phyloP scores from a whole-genome alignment of 1,140 invertebrate species.

The Lysiphlebus fabarum region DNA sequence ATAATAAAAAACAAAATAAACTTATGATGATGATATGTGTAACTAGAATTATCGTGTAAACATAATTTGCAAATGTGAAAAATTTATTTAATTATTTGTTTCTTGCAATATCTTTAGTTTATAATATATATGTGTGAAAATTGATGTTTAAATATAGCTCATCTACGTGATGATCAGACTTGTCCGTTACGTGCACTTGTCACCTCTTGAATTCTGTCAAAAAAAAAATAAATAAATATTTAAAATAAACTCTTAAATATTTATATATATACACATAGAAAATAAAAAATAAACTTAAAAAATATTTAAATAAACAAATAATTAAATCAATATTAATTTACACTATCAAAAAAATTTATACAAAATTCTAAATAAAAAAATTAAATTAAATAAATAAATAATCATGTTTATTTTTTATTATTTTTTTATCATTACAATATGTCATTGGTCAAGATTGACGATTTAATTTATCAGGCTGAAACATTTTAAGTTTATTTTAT shows the following conservation, averaged over 20 bases:
- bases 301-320: not conserved
- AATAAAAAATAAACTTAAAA: not conserved
- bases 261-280: conserved; percentile 1
- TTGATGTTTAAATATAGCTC: conserved; percentile 23
- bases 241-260: not conserved
- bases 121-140: conserved; percentile 23
- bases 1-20: too few relatives aligned
- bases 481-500: conserved; percentile 8
- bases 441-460: conserved; percentile 14
- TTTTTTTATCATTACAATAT: conserved; percentile 1
- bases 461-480: conserved; percentile 23
- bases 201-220: conserved; percentile 1
- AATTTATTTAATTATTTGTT: conserved; percentile 15
- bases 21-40: too few relatives aligned
- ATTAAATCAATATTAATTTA: conserved; percentile 29
- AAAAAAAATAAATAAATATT: not conserved
- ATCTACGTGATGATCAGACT: conserved; percentile 12
- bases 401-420: too few relatives aligned
- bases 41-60: conserved; percentile 17
- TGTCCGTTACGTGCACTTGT: conserved; percentile 16
- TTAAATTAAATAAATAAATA: too few relatives aligned
- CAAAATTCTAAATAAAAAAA: not conserved
- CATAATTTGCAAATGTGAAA: conserved; percentile 20
- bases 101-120: conserved; percentile 10
- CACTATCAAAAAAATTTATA: conserved; percentile 19